Evolutionary conservation across 1,140 invertebrate genomes (phyloP), one percentile per base, ranked within the genome.

Genomic region (Euborellia annulipes): DNA sequence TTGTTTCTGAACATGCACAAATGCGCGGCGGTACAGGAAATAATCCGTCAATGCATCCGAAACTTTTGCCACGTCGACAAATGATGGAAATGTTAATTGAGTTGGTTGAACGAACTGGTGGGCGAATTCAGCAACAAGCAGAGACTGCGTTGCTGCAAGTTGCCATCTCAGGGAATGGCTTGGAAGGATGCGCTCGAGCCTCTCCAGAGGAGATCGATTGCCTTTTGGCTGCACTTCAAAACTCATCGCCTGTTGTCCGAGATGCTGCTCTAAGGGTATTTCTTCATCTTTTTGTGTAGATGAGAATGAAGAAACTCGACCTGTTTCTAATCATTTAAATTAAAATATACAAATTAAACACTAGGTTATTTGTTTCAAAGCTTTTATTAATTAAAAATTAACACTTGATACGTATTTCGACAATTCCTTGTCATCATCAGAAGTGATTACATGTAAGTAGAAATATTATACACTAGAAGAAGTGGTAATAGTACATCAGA

Each of bases 81-180:
- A 82, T 95, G 69, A 78, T 92, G 52, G 65, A 78, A 37, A 61
- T 90, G 14, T 66, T 93, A 8, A 73, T 93, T 30, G 71, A 87
- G 48, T 66, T 93, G 3, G 85, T 92, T 53, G 75, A 70, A 50
- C 74, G 58, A n/a, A 75, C 74, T 20, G 62, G 58, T 16, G 78
- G 76, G 3, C 71, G 79, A 43, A 65, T 85, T 13, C 85, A 89
- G 59, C 75, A 82, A 3, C 74, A 79, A 52, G 81, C 84, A 2
- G 75, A 75, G n/a, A 69, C 71, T 18, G 79, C 80, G 14, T 62
- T 93, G 17, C 57, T 89, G 38, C 82, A 86, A 53, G 76, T 89
- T 3, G 81, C 85, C 1, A 63, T 66, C 9, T 78, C 78, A 51
- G 76, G 76, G 19, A 76, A 73, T 45, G 82, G 78, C 1, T 58